Percentiles rank a stretch among this genome's conserved stretches.
Evolutionary conservation across 2,113 vertebrate genomes (phyloP).

Genomic region (Upupa epops): DNA sequence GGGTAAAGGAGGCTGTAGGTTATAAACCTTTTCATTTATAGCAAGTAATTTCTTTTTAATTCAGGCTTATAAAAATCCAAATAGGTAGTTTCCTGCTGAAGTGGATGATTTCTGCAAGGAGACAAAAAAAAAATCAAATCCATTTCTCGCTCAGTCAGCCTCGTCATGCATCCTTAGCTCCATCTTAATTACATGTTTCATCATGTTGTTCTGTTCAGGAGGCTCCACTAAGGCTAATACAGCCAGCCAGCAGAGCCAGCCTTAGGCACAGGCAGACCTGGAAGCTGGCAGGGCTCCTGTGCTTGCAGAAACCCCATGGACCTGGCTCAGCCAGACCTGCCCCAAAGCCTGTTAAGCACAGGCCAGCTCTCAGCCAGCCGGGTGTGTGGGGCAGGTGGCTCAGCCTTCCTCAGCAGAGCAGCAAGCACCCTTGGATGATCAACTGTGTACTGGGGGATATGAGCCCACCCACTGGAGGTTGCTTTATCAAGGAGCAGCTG

Average conservation of each 20-base stretch:
- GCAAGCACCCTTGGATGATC: background rate
- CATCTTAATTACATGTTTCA: slow-evolving; percentile 71
- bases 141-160: slow-evolving; percentile 63
- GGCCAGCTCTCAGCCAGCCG: background rate
- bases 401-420: background rate
- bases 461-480: background rate
- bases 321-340: background rate
- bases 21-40: slow-evolving; percentile 53
- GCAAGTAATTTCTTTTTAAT: slow-evolving; percentile 61
- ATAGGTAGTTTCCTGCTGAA: slow-evolving; percentile 47
- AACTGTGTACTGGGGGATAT: fast-evolving
- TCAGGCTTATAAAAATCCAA: slow-evolving; percentile 28
- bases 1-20: slow-evolving; percentile 23
- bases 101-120: slow-evolving; percentile 66
- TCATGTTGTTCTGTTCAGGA: slow-evolving; percentile 57
- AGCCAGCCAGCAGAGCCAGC: slow-evolving; percentile 49
- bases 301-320: background rate
- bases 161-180: slow-evolving; percentile 69
- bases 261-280: background rate
- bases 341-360: background rate
- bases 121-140: slow-evolving; percentile 60
- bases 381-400: background rate
- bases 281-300: background rate
- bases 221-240: slow-evolving; percentile 32
- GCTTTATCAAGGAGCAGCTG: background rate